Evolutionary conservation across 2,113 vertebrate genomes (phyloP).

Genomic region (Thunnus maccoyii): DNA sequence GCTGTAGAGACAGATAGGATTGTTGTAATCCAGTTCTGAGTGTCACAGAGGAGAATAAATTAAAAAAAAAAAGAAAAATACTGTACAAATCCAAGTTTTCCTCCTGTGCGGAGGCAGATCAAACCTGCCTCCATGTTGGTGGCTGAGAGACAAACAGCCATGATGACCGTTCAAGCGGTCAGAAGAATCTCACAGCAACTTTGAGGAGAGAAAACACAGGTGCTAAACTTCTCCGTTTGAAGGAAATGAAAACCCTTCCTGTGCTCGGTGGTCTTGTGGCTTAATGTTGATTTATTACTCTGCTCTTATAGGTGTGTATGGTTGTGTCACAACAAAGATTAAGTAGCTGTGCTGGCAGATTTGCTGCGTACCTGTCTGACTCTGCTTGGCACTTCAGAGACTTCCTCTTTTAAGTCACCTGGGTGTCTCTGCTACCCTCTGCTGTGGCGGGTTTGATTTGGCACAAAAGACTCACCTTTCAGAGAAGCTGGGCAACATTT

Average conservation of each 20-base stretch:
- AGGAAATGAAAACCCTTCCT: slow-evolving; percentile 18
- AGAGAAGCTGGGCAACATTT: slow-evolving; percentile 26
- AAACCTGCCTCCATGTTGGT: slow-evolving; percentile 5
- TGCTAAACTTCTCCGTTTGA: slow-evolving; percentile 5
- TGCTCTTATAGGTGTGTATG: neutral
- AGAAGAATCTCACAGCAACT: neutral
- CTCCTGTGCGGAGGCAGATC: slow-evolving; percentile 4
- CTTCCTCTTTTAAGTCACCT: slow-evolving; percentile 21
- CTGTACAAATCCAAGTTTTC: slow-evolving; percentile 54
- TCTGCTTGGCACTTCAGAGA: slow-evolving; percentile 29
- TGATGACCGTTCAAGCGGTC: neutral
- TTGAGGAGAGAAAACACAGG: neutral
- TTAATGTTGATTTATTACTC: slow-evolving; percentile 5
- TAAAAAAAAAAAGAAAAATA: neutral
- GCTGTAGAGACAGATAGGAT: slow-evolving; percentile 41
- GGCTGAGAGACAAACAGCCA: slow-evolving; percentile 21
- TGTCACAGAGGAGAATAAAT: slow-evolving; percentile 11
- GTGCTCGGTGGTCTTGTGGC: slow-evolving; percentile 18
- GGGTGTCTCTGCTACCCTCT: slow-evolving; percentile 24
- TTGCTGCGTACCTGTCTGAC: slow-evolving; percentile 20
- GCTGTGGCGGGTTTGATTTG: slow-evolving; percentile 44
- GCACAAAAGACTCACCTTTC: slow-evolving; percentile 31
- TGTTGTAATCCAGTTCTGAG: slow-evolving; percentile 48
- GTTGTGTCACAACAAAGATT: slow-evolving; percentile 21
- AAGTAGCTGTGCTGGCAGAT: slow-evolving; percentile 10